Evolutionary conservation across 2,113 vertebrate genomes (phyloP).

Genomic region (Psittacara wagleri): DNA sequence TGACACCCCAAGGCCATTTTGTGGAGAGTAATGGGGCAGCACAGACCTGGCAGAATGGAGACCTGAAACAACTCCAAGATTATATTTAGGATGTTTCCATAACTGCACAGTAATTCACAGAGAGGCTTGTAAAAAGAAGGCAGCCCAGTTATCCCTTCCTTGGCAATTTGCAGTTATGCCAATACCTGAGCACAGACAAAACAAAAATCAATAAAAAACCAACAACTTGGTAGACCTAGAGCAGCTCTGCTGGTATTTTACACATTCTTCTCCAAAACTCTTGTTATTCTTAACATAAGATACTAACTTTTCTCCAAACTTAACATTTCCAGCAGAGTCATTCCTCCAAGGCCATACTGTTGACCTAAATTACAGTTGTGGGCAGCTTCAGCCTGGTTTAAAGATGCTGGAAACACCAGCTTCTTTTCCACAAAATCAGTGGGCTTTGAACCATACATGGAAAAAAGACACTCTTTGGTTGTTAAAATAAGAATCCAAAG

Average conservation of each 20-base stretch:
- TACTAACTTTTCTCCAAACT: not conserved
- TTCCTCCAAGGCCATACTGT: not conserved
- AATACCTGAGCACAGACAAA: not conserved
- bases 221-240: not conserved
- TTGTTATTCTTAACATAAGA: not conserved
- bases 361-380: fast-evolving
- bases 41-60: not conserved
- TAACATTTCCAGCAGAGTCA: not conserved
- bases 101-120: not conserved
- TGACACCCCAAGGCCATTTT: not conserved
- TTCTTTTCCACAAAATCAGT: not conserved
- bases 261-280: fast-evolving
- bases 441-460: not conserved
- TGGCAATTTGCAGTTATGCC: not conserved
- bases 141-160: not conserved
- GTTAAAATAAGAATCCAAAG: not conserved
- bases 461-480: not conserved
- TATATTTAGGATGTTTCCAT: slow-evolving; percentile 21
- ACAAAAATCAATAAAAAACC: not conserved
- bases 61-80: not conserved
- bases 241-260: not conserved
- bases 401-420: not conserved
- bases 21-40: not conserved
- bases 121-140: not conserved
- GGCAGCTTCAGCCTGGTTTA: not conserved